Conservation (phyloP, 1,140 invertebrate genomes). For the Arion vulgaris region DNA sequence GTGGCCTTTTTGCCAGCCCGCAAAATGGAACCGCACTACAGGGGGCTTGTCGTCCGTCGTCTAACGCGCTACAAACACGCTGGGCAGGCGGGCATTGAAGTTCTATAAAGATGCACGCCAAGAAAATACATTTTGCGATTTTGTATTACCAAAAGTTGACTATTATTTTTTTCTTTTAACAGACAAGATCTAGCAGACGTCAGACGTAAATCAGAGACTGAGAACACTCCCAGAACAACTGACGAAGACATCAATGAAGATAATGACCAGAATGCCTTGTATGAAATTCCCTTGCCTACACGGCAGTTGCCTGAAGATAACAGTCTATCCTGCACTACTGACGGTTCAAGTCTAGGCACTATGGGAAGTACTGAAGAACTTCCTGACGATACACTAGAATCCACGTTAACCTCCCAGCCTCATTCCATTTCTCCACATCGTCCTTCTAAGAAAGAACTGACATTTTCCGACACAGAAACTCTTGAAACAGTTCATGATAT, state of each 20-base stretch:
- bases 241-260: neutral
- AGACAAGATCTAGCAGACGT: neutral
- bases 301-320: slow-evolving; percentile 19
- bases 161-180: neutral
- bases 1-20: too few species aligned
- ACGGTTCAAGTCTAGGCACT: slow-evolving; percentile 38
- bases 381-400: slow-evolving; percentile 38
- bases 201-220: neutral
- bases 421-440: slow-evolving; percentile 33
- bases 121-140: too few species aligned
- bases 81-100: too few species aligned
- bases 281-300: slow-evolving; percentile 48
- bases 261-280: slow-evolving; percentile 46
- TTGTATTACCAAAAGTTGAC: too few species aligned
- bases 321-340: slow-evolving; percentile 10
- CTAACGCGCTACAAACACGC: too few species aligned
- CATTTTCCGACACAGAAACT: slow-evolving; percentile 37
- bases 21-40: too few species aligned
- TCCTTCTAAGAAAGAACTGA: slow-evolving; percentile 40
- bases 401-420: neutral
- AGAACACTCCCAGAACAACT: neutral
- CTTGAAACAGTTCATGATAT: neutral
- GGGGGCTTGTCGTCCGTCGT: too few species aligned
- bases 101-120: too few species aligned
- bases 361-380: slow-evolving; percentile 44